Evolutionary conservation across 2,113 vertebrate species (phyloP).

Genomic region (Rhinoptilus africanus): DNA sequence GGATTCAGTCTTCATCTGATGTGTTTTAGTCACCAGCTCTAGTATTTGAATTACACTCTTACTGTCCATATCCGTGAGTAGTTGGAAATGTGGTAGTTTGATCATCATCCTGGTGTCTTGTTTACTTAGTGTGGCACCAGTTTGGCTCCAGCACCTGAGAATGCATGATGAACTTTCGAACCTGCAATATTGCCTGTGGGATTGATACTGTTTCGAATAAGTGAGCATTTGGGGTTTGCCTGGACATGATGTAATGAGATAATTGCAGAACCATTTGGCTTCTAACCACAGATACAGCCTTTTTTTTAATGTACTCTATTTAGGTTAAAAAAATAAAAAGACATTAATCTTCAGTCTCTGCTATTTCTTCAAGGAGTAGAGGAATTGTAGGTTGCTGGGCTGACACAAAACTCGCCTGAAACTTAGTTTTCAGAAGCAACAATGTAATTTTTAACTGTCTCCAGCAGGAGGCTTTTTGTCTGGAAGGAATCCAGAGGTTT

Average conservation of each 20-base stretch:
- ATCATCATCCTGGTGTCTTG: neutral
- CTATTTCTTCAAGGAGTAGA: neutral
- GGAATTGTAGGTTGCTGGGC: neutral
- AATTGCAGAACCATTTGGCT: conserved; percentile 48
- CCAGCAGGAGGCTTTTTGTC: conserved; percentile 15
- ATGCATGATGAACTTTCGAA: conserved; percentile 19
- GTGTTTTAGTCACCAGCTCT: neutral
- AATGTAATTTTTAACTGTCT: neutral
- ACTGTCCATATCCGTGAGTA: neutral
- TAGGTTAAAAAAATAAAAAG: neutral
- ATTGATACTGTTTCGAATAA: conserved; percentile 8
- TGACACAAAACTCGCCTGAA: neutral
- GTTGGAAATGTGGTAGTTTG: neutral
- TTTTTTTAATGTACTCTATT: neutral
- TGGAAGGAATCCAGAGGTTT: neutral
- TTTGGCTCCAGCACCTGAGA: conserved; percentile 10
- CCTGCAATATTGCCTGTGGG: neutral
- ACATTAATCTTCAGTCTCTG: neutral
- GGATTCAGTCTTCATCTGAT: accelerated
- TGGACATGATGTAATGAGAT: conserved; percentile 45
- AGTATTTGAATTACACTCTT: neutral
- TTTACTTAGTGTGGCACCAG: neutral
- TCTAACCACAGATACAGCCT: neutral
- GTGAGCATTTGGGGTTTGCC: conserved; percentile 27
- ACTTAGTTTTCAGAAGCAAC: neutral